Base-by-base conservation (phyloP, 2,888 invertebrate species). In the Euplagia quadripunctaria region DNA sequence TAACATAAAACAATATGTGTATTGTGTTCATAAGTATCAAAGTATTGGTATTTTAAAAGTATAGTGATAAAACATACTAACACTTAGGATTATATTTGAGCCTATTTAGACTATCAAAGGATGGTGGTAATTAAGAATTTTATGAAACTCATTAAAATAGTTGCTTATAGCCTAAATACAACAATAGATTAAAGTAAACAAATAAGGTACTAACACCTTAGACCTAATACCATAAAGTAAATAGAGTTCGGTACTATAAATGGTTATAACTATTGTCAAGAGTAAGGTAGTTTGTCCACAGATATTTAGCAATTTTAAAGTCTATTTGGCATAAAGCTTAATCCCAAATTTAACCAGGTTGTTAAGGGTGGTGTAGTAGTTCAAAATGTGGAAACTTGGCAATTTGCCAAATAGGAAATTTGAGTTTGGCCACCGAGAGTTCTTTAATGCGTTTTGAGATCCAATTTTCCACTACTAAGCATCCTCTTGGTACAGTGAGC, bases 391-490 rank as follows among this genome's bases (percentile, higher is more conserved):
- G 64, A 76, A 84, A 74, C 79, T 84, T 90, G 90, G 91, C 89
- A 84, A 76, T 69, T 61, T 74, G 78, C 89, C 91, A 89, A 85
- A 79, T 78, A 79, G 80, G 77, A 79, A 84, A 84, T 85, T 85
- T 82, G 79, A 79, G 82, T 83, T 82, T 77, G 80, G 71, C 74
- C 73, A 72, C 79, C 79, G 77, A 81, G 82, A 77, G 81, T 80
- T 81, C 85, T 86, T 79, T 64, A 76, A 74, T 85, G 87, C 87
- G 86, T 83, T 86, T 78, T 78, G 70, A 75, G 78, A 79, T 82
- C 84, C 84, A 88, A 89, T 89, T 90, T 89, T 89, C 87, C 87
- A 86, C 82, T 73, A 79, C 75, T 75, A 76, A 85, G 85, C 84
- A 79, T 80, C 75, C 76, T 73, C 73, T 80, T 76, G 75, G 72